phyloP scores from a whole-genome alignment of 2,797 vertebrate species.

The Helicolenus hilgendorfi region DNA sequence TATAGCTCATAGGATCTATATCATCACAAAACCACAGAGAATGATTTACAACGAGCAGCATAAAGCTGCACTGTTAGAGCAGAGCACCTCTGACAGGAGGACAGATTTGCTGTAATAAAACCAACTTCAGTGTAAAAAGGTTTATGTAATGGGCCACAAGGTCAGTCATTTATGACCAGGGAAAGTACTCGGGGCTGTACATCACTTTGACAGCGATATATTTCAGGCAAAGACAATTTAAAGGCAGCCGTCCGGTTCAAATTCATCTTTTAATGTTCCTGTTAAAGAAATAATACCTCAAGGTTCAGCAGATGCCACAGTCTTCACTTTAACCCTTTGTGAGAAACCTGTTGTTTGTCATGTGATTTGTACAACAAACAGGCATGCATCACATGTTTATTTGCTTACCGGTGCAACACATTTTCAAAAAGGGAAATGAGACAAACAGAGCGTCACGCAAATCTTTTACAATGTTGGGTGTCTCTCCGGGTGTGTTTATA shows the following conservation, averaged over 20 bases:
- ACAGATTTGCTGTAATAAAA: neutral
- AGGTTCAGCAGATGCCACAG: neutral
- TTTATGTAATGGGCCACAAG: neutral
- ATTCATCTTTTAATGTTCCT: neutral
- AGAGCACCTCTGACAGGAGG: neutral
- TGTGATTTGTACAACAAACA: neutral
- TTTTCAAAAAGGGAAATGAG: conserved; percentile 7
- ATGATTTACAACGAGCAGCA: neutral
- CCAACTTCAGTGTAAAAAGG: neutral
- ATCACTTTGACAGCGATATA: neutral
- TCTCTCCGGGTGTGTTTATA: neutral
- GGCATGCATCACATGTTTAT: neutral
- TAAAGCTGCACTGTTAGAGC: neutral
- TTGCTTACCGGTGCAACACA: neutral
- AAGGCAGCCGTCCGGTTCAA: neutral
- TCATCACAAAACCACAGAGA: neutral
- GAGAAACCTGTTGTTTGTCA: neutral
- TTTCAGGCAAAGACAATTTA: neutral
- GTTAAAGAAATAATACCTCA: neutral
- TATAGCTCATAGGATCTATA: neutral
- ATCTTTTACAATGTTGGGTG: neutral
- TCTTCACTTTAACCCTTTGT: neutral
- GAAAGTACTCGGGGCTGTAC: neutral
- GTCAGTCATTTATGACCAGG: neutral
- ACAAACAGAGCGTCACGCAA: neutral